phyloP scores from a whole-genome alignment of 2,888 invertebrate species.

The Pteria penguin region DNA sequence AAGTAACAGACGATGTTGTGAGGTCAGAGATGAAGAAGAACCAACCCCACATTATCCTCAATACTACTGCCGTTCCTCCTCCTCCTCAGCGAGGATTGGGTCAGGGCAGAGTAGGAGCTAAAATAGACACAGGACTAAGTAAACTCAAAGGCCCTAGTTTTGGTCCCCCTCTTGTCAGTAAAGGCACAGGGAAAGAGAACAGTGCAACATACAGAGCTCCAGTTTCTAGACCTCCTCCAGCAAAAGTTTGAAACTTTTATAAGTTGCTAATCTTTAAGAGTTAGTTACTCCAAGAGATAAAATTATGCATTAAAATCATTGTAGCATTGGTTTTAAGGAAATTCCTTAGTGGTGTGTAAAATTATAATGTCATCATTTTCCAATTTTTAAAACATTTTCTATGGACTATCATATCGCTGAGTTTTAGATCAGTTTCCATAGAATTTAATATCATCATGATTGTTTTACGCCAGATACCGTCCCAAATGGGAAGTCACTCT shows the following conservation, averaged over 20 bases:
- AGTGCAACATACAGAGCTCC: neutral
- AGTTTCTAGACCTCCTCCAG: conserved; percentile 1
- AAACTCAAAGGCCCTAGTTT: conserved; percentile 22
- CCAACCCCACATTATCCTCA: conserved; percentile 46
- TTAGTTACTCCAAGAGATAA: no score
- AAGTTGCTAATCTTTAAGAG: no score
- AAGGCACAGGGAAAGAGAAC: conserved; percentile 12
- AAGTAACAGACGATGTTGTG: conserved; percentile 60
- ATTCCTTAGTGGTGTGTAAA: no score
- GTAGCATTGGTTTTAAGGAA: no score
- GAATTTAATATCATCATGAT: neutral
- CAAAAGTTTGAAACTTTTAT: conserved; percentile 10
- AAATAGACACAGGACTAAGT: conserved; percentile 36
- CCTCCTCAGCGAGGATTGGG: conserved; percentile 3
- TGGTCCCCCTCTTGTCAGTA: conserved; percentile 21
- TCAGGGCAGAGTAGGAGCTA: conserved; percentile 39
- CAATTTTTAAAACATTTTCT: no score
- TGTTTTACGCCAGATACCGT: neutral
- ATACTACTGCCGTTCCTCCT: conserved; percentile 36
- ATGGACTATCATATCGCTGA: no score
- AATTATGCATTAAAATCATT: no score
- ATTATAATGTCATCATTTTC: no score
- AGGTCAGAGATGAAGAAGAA: conserved; percentile 53
- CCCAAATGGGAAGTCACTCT: neutral
- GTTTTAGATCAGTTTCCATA: no score